Percentiles rank a stretch among this genome's conserved stretches.
phyloP scores from a whole-genome alignment of 2,888 invertebrate genomes.

The Argyresthia albistria region DNA sequence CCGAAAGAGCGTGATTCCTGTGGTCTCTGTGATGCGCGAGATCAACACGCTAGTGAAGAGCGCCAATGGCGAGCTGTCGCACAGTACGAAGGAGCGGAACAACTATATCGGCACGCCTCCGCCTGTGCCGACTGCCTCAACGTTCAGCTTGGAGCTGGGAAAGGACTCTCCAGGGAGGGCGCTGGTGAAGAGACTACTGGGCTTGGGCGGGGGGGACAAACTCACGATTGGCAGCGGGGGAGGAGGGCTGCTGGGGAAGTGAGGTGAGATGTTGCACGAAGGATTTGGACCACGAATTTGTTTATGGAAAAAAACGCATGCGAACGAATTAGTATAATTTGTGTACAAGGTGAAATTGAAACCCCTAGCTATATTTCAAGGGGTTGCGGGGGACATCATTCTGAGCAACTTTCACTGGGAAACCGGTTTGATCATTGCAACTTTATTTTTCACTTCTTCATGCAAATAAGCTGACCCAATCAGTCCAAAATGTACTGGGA shows the following conservation, averaged over 20 bases:
- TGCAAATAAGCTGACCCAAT: no score
- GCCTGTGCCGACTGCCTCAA: slow-evolving; percentile 18
- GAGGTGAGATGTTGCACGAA: slow-evolving; percentile 3
- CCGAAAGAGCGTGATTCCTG: slow-evolving; percentile 31
- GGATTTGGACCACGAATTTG: no score
- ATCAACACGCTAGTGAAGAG: slow-evolving; percentile 45
- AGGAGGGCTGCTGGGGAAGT: slow-evolving; percentile 14
- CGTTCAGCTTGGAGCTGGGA: slow-evolving; percentile 37
- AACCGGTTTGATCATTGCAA: no score
- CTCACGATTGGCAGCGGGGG: slow-evolving; percentile 25
- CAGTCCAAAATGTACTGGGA: no score
- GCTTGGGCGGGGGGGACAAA: slow-evolving; percentile 28
- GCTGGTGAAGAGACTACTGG: slow-evolving; percentile 38
- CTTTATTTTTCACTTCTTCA: no score
- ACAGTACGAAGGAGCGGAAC: slow-evolving; percentile 36
- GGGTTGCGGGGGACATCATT: no score
- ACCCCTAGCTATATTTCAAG: no score
- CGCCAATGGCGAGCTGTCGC: slow-evolving; percentile 37
- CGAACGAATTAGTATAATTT: no score
- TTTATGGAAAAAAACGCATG: no score
- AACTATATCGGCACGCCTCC: slow-evolving; percentile 37
- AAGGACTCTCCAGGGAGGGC: slow-evolving; percentile 25
- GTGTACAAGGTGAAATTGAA: no score
- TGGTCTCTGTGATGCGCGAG: slow-evolving; percentile 42
- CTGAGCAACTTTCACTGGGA: no score